phyloP scores from a whole-genome alignment of 2,888 invertebrate species.

The Hecatera dysodea region DNA sequence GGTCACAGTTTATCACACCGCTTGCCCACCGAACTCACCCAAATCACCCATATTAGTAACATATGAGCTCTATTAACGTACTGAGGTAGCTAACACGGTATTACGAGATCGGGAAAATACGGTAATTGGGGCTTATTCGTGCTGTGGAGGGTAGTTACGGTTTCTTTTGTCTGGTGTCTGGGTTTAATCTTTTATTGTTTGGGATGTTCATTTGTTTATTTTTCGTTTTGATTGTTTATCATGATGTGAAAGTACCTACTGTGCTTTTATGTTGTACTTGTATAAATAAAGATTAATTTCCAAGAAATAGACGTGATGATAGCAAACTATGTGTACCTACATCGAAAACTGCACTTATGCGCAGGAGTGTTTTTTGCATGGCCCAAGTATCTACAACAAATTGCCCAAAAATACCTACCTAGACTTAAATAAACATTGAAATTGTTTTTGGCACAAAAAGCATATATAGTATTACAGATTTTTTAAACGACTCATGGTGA shows the following conservation, averaged over 20 bases:
- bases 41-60: conserved; percentile 66
- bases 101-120: conserved; percentile 58
- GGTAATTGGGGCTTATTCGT: conserved; percentile 61
- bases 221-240: neutral
- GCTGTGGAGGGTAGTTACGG: conserved; percentile 21
- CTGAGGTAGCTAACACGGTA: conserved; percentile 57
- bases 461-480: too few relatives aligned
- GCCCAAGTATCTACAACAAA: neutral
- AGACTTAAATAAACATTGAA: too few relatives aligned
- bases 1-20: conserved; percentile 64
- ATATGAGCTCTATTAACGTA: conserved; percentile 59
- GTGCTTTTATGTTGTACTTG: too few relatives aligned
- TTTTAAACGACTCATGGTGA: too few relatives aligned
- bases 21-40: conserved; percentile 49
- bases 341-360: too few relatives aligned
- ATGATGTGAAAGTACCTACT: neutral
- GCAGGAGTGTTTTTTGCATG: too few relatives aligned
- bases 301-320: too few relatives aligned
- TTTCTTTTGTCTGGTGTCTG: conserved; percentile 50
- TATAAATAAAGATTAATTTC: too few relatives aligned
- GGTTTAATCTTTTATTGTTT: conserved; percentile 42
- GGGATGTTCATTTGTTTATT: conserved; percentile 39
- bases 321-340: too few relatives aligned
- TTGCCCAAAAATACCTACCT: neutral
- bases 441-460: too few relatives aligned